phyloP scores from a whole-genome alignment of 2,113 vertebrate species.

The Chaenocephalus aceratus region DNA sequence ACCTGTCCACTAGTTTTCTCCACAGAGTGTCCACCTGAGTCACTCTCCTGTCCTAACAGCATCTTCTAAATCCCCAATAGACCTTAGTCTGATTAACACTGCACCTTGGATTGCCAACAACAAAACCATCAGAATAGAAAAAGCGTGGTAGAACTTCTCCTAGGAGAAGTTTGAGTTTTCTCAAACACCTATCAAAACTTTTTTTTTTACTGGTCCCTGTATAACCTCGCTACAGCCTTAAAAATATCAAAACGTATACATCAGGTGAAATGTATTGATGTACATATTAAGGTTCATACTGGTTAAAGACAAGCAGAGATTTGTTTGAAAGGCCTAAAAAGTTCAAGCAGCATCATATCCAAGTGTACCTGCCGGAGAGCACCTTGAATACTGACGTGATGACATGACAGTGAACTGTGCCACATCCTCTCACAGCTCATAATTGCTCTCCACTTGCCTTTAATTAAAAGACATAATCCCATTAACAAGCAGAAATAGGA shows the following conservation, averaged over 20 bases:
- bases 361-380: constrained; percentile 47
- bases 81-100: constrained; percentile 12
- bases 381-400: constrained; percentile 61
- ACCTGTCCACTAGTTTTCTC: constrained; percentile 5
- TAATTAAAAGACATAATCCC: constrained; percentile 85
- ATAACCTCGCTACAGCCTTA: not conserved
- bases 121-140: constrained; percentile 3
- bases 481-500: constrained; percentile 84
- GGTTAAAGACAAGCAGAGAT: not conserved
- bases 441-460: constrained; percentile 81
- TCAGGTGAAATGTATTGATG: not conserved
- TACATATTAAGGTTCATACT: not conserved
- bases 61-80: constrained; percentile 18
- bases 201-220: not conserved
- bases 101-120: constrained; percentile 8
- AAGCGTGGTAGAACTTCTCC: not conserved
- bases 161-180: too few species aligned
- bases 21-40: constrained; percentile 15
- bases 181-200: too few species aligned
- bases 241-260: constrained; percentile 7
- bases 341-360: constrained; percentile 10
- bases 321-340: not conserved
- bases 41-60: constrained; percentile 26
- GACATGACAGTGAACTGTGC: constrained; percentile 69
- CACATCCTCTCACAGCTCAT: constrained; percentile 76